phyloP scores from a whole-genome alignment of 2,113 vertebrate genomes.

The Ibidorhyncha struthersii region DNA sequence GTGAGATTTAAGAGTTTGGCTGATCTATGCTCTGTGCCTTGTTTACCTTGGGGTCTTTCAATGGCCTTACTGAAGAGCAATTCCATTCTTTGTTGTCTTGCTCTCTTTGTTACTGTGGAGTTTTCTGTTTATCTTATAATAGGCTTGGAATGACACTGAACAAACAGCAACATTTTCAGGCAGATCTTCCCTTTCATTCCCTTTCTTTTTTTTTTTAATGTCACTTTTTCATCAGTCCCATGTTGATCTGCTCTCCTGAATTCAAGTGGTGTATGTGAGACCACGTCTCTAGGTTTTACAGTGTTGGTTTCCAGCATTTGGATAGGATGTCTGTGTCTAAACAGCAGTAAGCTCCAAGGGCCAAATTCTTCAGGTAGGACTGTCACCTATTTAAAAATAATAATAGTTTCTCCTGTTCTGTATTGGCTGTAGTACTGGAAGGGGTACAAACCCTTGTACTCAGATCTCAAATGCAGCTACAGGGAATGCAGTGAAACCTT shows the following conservation, averaged over 20 bases:
- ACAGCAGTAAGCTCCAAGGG: neutral
- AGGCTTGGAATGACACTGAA: neutral
- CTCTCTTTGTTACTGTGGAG: neutral
- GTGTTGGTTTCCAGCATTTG: neutral
- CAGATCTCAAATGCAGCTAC: neutral
- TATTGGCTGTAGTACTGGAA: neutral
- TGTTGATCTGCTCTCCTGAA: neutral
- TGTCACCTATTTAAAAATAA: neutral
- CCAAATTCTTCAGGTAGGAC: neutral
- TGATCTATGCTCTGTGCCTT: neutral
- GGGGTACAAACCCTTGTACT: neutral
- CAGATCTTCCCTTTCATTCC: neutral
- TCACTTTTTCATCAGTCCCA: neutral
- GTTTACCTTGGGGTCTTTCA: neutral
- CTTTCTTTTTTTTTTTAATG: neutral
- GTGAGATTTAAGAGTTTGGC: constrained; percentile 24
- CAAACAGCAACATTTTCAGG: neutral
- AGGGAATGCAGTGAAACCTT: neutral
- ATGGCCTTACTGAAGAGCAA: neutral
- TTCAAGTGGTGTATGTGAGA: neutral
- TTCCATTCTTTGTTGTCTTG: constrained; percentile 25
- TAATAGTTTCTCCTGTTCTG: neutral
- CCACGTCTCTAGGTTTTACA: neutral
- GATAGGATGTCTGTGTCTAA: neutral
- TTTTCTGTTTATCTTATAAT: neutral